Percentiles rank a stretch among this genome's conserved stretches.
phyloP scores from a whole-genome alignment of 2,113 vertebrate species.

The Euleptes europaea region DNA sequence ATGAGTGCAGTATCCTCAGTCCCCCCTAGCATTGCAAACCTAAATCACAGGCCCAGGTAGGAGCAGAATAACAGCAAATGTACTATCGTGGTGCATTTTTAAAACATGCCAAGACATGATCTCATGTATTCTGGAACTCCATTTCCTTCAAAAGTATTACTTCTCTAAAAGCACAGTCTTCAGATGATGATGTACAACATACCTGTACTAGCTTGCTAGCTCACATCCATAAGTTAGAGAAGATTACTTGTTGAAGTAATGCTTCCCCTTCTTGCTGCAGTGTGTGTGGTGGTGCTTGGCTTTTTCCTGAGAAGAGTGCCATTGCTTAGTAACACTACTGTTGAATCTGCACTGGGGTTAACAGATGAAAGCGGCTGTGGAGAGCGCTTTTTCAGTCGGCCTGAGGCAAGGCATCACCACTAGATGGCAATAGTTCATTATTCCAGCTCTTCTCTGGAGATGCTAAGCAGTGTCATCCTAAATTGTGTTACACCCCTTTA shows the following conservation, averaged over 20 bases:
- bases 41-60: neutral
- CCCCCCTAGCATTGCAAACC: neutral
- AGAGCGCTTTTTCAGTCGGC: neutral
- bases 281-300: neutral
- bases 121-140: neutral
- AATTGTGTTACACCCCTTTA: no score
- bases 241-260: neutral
- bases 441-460: neutral
- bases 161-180: neutral
- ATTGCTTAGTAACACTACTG: neutral
- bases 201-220: neutral
- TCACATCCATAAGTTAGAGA: neutral
- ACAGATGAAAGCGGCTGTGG: rapidly evolving
- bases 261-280: neutral
- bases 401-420: neutral
- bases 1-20: neutral
- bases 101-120: neutral
- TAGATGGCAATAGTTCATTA: slow-evolving; percentile 53
- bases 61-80: neutral
- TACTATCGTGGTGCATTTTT: neutral
- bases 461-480: neutral
- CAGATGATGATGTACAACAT: neutral
- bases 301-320: neutral
- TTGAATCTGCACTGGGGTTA: neutral
- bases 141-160: neutral